These are phyloP conservation scores for Sminthurinus signatus DNA, from an alignment of 1,140 invertebrate species.

Conservation along the genomic window DNA sequence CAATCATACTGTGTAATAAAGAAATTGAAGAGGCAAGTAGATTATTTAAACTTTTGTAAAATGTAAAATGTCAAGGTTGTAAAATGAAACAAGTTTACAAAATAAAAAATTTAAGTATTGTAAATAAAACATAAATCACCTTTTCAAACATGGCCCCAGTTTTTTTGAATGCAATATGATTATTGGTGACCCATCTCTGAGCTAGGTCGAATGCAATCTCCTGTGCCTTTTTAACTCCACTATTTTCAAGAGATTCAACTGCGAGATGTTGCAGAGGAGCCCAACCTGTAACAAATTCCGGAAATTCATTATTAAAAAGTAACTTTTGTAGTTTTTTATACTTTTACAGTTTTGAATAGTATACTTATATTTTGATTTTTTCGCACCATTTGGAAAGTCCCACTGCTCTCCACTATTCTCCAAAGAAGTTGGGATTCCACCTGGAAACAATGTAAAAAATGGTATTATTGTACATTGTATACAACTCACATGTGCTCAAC, in stretches of 20 bases:
- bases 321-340: too few species aligned
- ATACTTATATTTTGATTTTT: too few species aligned
- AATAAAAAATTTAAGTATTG: neutral
- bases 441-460: too few species aligned
- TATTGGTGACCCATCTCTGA: slow-evolving; percentile 72
- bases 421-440: slow-evolving; percentile 75
- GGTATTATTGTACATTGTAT: too few species aligned
- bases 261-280: slow-evolving; percentile 77
- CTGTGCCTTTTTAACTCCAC: slow-evolving; percentile 57
- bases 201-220: slow-evolving; percentile 65
- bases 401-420: slow-evolving; percentile 69
- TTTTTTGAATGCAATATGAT: slow-evolving; percentile 60
- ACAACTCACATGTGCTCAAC: too few species aligned
- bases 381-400: too few species aligned
- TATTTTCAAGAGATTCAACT: slow-evolving; percentile 65
- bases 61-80: slow-evolving; percentile 5
- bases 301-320: too few species aligned
- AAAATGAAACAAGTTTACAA: neutral
- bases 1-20: slow-evolving; percentile 69
- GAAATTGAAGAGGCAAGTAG: too few species aligned
- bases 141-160: slow-evolving; percentile 81
- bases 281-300: too few species aligned
- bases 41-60: too few species aligned
- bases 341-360: too few species aligned
- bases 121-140: too few species aligned